These are phyloP conservation scores for Brachyhypopomus gauderio DNA, from an alignment of 2,113 vertebrate species.

Conservation along the genomic window DNA sequence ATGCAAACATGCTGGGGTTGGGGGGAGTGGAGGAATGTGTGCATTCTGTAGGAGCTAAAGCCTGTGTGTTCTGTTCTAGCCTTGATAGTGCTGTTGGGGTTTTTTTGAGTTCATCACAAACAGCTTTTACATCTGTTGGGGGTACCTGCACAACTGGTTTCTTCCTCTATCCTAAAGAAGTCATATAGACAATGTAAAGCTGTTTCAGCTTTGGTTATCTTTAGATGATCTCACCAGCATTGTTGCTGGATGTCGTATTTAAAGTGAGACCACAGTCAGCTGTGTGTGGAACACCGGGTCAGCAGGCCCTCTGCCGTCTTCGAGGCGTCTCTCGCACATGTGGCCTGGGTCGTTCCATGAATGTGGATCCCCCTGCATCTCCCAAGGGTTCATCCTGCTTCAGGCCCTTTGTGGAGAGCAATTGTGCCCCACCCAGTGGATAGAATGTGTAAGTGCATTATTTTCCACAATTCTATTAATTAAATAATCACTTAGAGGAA, in stretches of 20 bases:
- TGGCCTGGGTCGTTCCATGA: background rate
- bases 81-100: no score
- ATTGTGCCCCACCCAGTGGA: conserved; percentile 21
- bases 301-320: background rate
- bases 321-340: background rate
- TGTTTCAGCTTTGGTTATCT: background rate
- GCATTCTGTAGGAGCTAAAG: background rate
- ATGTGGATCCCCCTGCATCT: conserved; percentile 14
- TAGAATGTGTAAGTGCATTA: conserved; percentile 17
- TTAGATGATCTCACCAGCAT: background rate
- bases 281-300: no score
- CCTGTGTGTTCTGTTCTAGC: background rate
- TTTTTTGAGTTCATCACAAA: background rate
- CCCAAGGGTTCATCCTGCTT: conserved; percentile 14
- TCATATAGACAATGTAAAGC: background rate
- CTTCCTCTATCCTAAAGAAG: no score
- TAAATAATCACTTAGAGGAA: background rate
- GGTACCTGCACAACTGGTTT: background rate
- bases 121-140: background rate
- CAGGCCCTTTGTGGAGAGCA: conserved; percentile 5
- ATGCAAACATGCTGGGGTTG: conserved; percentile 42
- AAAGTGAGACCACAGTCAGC: no score
- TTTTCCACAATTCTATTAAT: background rate
- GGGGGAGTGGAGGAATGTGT: conserved; percentile 38
- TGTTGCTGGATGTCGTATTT: no score